Percentiles rank a stretch among this genome's conserved stretches.
phyloP scores from a whole-genome alignment of 2,113 vertebrate species.

The Oriolus oriolus region DNA sequence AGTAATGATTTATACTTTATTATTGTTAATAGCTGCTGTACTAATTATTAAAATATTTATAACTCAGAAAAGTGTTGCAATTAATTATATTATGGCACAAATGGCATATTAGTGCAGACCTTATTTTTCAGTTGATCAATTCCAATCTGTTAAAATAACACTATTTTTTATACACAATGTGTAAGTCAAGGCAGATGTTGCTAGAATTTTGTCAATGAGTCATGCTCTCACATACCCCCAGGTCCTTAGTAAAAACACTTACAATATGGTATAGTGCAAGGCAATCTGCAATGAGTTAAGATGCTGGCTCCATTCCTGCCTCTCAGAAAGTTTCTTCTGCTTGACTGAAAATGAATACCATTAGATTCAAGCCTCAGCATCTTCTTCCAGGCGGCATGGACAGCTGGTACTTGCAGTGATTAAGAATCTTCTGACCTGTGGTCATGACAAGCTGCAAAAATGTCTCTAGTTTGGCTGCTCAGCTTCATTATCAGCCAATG shows the following conservation, averaged over 20 bases:
- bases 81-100: not conserved
- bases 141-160: not conserved
- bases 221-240: not conserved
- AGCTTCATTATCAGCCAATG: not conserved
- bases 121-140: not conserved
- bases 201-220: not conserved
- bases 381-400: not conserved
- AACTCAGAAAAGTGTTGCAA: not conserved
- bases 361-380: not conserved
- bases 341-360: not conserved
- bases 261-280: not conserved
- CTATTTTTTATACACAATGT: not conserved
- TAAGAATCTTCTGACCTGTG: not conserved
- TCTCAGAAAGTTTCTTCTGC: not conserved
- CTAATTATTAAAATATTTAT: constrained; percentile 5
- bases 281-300: not conserved
- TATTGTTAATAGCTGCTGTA: not conserved
- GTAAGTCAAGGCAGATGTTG: not conserved
- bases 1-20: not conserved
- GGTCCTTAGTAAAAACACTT: not conserved
- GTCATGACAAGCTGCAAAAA: not conserved
- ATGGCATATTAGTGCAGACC: not conserved
- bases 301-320: not conserved
- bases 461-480: not conserved
- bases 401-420: not conserved